Base-by-base conservation (phyloP, 2,888 invertebrate species). In the Panopea generosa region DNA sequence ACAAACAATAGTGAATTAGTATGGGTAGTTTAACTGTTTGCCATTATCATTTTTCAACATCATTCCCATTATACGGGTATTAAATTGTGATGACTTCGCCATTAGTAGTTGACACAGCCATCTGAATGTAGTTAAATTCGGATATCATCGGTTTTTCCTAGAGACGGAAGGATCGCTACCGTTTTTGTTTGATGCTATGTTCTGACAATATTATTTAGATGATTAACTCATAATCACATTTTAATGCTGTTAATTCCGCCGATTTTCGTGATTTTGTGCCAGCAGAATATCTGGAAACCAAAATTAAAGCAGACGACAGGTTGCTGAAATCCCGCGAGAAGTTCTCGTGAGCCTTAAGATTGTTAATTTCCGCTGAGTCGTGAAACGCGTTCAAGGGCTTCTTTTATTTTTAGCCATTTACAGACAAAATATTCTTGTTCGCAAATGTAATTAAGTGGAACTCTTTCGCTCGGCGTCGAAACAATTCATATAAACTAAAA, bases 151-250 rank as follows among this genome's bases (percentile, higher is more conserved):
- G 22, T 50, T 11, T 20, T 18, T 50, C 20, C 50, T 22, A 20
- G 33, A 33, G 33, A 33, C 33, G 6, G 11, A 11, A 33, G 50
- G n/a, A 24, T n/a, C 50, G 50, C 24, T 50, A 50, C 20, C 20
- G 22, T 50, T 50, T 33, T 45, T 50, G 20, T 50, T 50, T 50
- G 50, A 24, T 9, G 50, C 2, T 50, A 24, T 20, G 18, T 20
- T 18, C 50, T 20, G 50, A 50, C 50, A 24, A 50, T 50, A 24
- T 60, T 38, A 65, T 61, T 57, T 52, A 49, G 24, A 53, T 73
- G 78, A 78, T 78, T 78, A 74, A 67, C 62, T 70, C 52, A 66
- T 70, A 70, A 78, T 78, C 66, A 70, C 43, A 27, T 65, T 61
- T 70, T 78, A 74, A 78, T 78, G 53, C 70, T 62, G 60, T 63